A percentile compares a stretch with the other conserved stretches of the same genome.
Evolutionary conservation across 2,113 vertebrate species (phyloP).

Genomic region (Manacus vitellinus): DNA sequence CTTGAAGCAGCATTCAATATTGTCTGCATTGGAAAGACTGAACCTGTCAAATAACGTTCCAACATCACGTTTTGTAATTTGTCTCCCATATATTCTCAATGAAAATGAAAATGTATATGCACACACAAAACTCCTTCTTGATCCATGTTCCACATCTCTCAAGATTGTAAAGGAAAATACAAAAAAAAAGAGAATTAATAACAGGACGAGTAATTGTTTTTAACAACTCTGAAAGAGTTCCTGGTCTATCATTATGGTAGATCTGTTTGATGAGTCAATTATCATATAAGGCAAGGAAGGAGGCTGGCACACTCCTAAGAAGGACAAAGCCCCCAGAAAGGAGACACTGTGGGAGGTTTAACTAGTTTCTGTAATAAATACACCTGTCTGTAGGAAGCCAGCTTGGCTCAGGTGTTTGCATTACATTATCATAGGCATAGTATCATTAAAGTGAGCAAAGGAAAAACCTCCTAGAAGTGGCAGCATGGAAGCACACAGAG

Average conservation of each 20-base stretch:
- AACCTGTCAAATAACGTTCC: not conserved
- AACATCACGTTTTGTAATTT: not conserved
- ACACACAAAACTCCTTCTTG: not conserved
- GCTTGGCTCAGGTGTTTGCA: not conserved
- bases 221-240: not conserved
- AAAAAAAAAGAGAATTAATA: not conserved
- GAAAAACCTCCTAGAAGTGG: not conserved
- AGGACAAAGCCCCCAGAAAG: not conserved
- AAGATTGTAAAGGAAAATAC: not conserved
- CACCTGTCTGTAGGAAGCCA: not conserved
- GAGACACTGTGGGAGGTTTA: not conserved
- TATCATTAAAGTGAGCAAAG: not conserved
- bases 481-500: fast-evolving
- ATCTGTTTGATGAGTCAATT: not conserved
- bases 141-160: not conserved
- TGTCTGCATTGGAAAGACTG: not conserved
- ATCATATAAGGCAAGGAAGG: not conserved
- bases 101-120: not conserved
- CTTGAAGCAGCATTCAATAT: not conserved
- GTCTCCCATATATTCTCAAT: not conserved
- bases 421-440: not conserved
- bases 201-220: not conserved
- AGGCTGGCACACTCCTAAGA: not conserved
- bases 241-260: not conserved
- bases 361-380: not conserved